Evolutionary conservation across 2,113 vertebrate genomes (phyloP).

Genomic region (Mustelus asterias): DNA sequence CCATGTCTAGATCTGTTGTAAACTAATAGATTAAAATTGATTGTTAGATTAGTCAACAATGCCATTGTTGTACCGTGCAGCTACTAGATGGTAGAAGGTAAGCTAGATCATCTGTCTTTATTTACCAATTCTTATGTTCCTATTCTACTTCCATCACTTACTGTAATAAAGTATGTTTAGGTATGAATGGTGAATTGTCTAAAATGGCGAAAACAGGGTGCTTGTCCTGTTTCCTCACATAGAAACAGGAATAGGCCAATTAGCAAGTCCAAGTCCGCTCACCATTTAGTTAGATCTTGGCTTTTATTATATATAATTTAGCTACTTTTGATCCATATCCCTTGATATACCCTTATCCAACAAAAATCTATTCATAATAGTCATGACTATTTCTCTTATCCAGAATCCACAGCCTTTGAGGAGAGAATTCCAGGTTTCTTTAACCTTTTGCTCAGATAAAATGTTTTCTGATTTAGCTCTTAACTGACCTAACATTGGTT

Average conservation of each 20-base stretch:
- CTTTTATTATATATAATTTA: neutral
- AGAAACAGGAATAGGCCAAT: neutral
- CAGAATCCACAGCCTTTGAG: neutral
- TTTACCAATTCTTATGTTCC: neutral
- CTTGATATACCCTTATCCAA: no score
- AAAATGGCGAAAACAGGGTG: neutral
- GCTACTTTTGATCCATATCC: neutral
- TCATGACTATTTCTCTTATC: neutral
- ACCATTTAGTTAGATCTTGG: neutral
- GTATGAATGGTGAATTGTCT: neutral
- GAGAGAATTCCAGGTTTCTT: neutral
- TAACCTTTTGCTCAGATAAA: neutral
- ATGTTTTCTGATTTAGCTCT: neutral
- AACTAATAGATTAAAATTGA: neutral
- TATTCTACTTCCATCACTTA: neutral
- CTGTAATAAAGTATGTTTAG: neutral
- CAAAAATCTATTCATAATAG: neutral
- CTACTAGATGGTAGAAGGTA: neutral
- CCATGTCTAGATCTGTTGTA: neutral
- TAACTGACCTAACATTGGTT: neutral
- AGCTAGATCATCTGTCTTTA: neutral
- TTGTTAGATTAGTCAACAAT: neutral
- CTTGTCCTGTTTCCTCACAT: neutral
- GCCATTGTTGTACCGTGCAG: neutral
- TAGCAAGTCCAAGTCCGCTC: neutral